Evolutionary conservation across 2,888 invertebrate species (phyloP).

Genomic region (Homarus gammarus): DNA sequence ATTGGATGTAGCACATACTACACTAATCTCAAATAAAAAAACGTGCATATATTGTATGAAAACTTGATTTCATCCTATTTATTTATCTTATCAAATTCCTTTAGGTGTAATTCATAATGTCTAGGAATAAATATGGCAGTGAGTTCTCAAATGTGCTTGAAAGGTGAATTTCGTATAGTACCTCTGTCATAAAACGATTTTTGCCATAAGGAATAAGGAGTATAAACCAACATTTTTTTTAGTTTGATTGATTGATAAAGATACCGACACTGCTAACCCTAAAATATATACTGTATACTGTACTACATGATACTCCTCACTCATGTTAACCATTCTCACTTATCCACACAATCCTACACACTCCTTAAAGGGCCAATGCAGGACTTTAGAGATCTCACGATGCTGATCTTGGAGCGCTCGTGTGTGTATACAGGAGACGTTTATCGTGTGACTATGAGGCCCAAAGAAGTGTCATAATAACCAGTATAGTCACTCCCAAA

Average conservation of each 20-base stretch:
- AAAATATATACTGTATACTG: conserved; percentile 15
- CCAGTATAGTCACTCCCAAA: neutral
- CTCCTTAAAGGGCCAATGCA: too few species aligned
- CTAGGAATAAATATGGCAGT: too few species aligned
- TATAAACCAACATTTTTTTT: neutral
- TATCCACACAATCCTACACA: neutral
- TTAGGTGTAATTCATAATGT: too few species aligned
- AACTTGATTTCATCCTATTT: too few species aligned
- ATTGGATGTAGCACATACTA: too few species aligned
- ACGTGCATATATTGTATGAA: too few species aligned
- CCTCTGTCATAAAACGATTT: neutral
- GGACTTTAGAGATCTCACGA: neutral
- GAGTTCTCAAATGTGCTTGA: too few species aligned
- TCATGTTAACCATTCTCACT: neutral
- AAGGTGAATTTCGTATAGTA: too few species aligned
- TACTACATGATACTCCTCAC: neutral
- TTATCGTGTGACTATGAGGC: neutral
- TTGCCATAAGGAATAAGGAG: neutral
- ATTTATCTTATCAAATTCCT: too few species aligned
- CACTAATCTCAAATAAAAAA: too few species aligned
- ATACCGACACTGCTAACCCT: neutral
- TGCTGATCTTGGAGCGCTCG: neutral
- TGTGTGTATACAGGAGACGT: too few species aligned
- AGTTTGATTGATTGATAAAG: neutral
- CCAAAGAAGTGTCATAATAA: neutral